Evolutionary conservation across 2,888 invertebrate species (phyloP).

Genomic region (Leucoptera coffeella): DNA sequence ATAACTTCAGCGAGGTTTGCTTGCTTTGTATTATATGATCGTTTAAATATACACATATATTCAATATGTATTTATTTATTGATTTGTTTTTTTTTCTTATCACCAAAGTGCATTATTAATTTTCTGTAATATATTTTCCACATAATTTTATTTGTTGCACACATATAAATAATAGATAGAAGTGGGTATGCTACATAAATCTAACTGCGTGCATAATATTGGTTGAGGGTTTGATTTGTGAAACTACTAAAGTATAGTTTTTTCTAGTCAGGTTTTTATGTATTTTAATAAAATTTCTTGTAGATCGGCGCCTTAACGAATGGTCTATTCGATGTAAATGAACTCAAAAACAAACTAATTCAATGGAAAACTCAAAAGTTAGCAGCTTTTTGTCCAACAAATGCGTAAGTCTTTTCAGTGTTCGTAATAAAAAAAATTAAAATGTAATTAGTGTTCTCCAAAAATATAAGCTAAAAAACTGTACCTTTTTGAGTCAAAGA

Average conservation of each 20-base stretch:
- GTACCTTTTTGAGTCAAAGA: too few species aligned
- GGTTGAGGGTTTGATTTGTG: too few species aligned
- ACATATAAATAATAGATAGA: too few species aligned
- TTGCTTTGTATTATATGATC: not conserved
- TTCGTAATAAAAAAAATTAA: not conserved
- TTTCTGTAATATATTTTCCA: too few species aligned
- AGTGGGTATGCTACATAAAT: too few species aligned
- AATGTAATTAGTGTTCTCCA: not conserved
- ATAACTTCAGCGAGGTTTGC: conserved; percentile 38
- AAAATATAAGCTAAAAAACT: too few species aligned
- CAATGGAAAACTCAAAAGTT: conserved; percentile 45
- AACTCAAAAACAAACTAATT: conserved; percentile 40
- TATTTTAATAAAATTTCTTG: not conserved
- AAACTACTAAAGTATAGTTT: not conserved
- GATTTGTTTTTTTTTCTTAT: too few species aligned
- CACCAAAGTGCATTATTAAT: too few species aligned
- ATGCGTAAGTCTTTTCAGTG: conserved; percentile 18
- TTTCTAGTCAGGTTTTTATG: not conserved
- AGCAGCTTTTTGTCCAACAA: conserved; percentile 31
- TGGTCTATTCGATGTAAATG: conserved; percentile 35
- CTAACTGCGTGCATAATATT: too few species aligned
- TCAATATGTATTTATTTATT: too few species aligned
- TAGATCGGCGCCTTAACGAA: conserved; percentile 29
- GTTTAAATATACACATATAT: too few species aligned
- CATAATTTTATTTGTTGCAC: too few species aligned